These are phyloP conservation scores for Coregonus sp. DNA, from an alignment of 2,797 vertebrate genomes.

Conservation along the genomic window DNA sequence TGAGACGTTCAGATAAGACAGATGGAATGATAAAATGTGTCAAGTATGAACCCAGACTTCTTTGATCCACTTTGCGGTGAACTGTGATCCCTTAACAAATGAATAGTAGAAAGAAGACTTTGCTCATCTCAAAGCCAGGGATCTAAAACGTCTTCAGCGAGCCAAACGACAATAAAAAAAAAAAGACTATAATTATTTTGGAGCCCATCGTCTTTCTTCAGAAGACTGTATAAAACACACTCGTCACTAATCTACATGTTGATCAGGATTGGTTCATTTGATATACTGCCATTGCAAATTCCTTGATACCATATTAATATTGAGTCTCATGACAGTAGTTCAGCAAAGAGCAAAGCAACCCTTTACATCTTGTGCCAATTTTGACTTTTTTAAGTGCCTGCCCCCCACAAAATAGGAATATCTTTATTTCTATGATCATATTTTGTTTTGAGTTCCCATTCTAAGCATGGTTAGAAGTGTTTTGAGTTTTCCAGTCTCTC, in stretches of 20 bases:
- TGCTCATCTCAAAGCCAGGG: background rate
- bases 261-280: slow-evolving; percentile 18
- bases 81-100: slow-evolving; percentile 15
- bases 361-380: slow-evolving; percentile 20
- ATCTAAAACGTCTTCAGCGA: slow-evolving; percentile 8
- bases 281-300: slow-evolving; percentile 33
- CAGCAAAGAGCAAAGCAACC: slow-evolving; percentile 28
- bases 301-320: slow-evolving; percentile 13
- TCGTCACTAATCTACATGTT: background rate
- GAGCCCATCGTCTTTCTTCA: slow-evolving; percentile 36
- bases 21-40: slow-evolving; percentile 8
- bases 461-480: slow-evolving; percentile 28
- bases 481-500: slow-evolving; percentile 26
- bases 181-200: slow-evolving; percentile 43
- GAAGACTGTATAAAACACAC: slow-evolving; percentile 30
- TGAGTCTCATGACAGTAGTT: background rate
- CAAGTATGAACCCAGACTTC: slow-evolving; percentile 17
- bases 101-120: background rate
- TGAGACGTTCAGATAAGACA: slow-evolving; percentile 17
- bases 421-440: background rate
- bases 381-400: slow-evolving; percentile 5
- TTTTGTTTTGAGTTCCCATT: slow-evolving; percentile 20
- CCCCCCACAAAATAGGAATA: background rate
- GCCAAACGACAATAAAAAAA: slow-evolving; percentile 35
- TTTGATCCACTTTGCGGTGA: slow-evolving; percentile 19